Percentiles rank a stretch among this genome's conserved stretches.
Conservation (phyloP, 1,140 invertebrate species). For the Frieseomelitta varia region DNA sequence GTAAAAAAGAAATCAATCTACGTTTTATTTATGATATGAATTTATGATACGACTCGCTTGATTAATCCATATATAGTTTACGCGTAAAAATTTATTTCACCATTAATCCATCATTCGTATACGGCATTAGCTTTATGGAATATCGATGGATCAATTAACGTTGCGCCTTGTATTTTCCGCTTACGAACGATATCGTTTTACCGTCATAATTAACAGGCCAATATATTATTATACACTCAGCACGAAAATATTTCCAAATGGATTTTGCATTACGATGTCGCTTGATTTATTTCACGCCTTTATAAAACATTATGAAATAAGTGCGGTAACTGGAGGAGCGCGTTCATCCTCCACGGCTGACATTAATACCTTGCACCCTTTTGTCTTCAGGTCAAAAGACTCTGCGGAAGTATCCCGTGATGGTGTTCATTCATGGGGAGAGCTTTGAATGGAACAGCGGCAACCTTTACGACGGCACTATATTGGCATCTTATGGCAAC, state of each 20-base stretch:
- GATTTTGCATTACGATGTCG: background rate
- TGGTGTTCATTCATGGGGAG: slow-evolving; percentile 96
- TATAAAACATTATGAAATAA: background rate
- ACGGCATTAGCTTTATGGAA: background rate
- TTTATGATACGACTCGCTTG: background rate
- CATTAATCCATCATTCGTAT: background rate
- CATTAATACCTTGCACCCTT: background rate
- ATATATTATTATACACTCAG: background rate
- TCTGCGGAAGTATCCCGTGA: slow-evolving; percentile 86
- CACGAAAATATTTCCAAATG: background rate
- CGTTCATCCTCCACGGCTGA: background rate
- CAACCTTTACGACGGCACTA: slow-evolving; percentile 94
- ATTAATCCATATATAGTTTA: background rate
- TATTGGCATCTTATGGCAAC: slow-evolving; percentile 93
- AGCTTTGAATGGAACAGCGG: slow-evolving; percentile 96
- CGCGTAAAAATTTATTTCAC: background rate
- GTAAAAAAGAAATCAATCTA: background rate
- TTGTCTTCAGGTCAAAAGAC: slow-evolving; percentile 81
- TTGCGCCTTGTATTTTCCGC: background rate
- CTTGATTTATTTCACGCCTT: background rate
- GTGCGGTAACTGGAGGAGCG: background rate
- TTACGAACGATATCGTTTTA: background rate
- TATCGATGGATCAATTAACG: background rate
- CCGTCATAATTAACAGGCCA: background rate
- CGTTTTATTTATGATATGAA: background rate